phyloP scores from a whole-genome alignment of 2,113 vertebrate species.

The Erinaceus europaeus region DNA sequence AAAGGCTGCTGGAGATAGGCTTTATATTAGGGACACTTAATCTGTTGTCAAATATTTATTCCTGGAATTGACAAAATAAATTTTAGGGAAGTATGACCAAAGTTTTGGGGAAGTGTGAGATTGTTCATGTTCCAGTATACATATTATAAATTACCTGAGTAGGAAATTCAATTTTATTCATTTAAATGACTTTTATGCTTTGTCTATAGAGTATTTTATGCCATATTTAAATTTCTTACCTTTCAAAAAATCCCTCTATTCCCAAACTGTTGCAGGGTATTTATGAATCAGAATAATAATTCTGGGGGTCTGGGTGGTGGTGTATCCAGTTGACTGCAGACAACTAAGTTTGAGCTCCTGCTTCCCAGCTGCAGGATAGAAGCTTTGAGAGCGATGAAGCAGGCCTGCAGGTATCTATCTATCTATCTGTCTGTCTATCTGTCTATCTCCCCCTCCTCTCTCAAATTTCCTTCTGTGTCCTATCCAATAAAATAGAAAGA shows the following conservation, averaged over 20 bases:
- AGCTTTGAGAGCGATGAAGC: too few relatives aligned
- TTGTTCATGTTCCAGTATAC: neutral
- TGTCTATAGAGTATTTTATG: neutral
- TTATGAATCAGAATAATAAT: neutral
- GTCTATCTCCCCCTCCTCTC: too few relatives aligned
- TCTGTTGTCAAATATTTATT: neutral
- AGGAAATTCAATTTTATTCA: neutral
- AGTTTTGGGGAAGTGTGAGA: too few relatives aligned
- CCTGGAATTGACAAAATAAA: neutral
- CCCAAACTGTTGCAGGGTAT: neutral
- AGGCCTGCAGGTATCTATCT: too few relatives aligned
- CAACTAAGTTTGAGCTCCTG: too few relatives aligned
- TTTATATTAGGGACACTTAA: neutral
- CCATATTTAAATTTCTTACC: neutral
- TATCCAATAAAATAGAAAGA: too few relatives aligned
- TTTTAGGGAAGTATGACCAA: neutral
- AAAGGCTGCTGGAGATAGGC: neutral
- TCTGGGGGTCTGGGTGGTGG: too few relatives aligned
- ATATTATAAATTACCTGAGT: neutral
- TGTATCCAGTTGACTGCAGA: too few relatives aligned
- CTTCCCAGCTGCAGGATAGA: too few relatives aligned
- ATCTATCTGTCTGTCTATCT: too few relatives aligned
- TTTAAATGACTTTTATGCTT: neutral
- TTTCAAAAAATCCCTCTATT: neutral
- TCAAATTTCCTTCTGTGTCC: too few relatives aligned